Conservation (phyloP, 2,113 vertebrate genomes). For the Tachysurus vachellii region DNA sequence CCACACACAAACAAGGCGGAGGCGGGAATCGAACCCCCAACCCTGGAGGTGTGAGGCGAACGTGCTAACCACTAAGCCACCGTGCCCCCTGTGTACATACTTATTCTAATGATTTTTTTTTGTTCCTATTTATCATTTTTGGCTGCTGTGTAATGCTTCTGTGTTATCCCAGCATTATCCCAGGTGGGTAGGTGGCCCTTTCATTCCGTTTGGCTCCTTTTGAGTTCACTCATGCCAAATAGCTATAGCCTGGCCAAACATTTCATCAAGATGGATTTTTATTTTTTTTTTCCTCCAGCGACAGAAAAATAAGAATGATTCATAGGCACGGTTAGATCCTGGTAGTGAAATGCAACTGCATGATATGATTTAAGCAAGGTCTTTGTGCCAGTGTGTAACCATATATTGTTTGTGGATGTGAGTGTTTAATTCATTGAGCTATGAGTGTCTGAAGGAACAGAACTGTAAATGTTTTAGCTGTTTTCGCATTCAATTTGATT, state of each 20-base stretch:
- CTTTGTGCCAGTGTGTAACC: background rate
- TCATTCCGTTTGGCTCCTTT: slow-evolving; percentile 27
- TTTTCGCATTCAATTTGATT: no score
- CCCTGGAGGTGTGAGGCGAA: no score
- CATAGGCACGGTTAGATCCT: background rate
- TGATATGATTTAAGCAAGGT: slow-evolving; percentile 15
- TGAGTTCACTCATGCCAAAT: slow-evolving; percentile 14
- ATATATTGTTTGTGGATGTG: background rate
- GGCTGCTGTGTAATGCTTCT: background rate
- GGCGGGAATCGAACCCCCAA: no score
- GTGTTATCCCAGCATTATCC: background rate
- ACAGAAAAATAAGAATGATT: slow-evolving; percentile 29
- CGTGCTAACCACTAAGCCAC: no score
- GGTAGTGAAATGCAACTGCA: slow-evolving; percentile 7
- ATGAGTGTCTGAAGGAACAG: background rate
- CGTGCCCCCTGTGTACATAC: background rate
- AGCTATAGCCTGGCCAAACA: background rate
- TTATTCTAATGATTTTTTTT: background rate
- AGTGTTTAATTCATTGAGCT: background rate
- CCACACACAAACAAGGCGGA: no score
- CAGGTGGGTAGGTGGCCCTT: slow-evolving; percentile 33
- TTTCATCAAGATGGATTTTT: slow-evolving; percentile 11
- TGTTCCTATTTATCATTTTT: background rate
- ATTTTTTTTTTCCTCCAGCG: background rate
- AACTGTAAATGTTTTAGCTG: background rate